phyloP scores from a whole-genome alignment of 1,140 invertebrate genomes.

The Notospermus geniculatus region DNA sequence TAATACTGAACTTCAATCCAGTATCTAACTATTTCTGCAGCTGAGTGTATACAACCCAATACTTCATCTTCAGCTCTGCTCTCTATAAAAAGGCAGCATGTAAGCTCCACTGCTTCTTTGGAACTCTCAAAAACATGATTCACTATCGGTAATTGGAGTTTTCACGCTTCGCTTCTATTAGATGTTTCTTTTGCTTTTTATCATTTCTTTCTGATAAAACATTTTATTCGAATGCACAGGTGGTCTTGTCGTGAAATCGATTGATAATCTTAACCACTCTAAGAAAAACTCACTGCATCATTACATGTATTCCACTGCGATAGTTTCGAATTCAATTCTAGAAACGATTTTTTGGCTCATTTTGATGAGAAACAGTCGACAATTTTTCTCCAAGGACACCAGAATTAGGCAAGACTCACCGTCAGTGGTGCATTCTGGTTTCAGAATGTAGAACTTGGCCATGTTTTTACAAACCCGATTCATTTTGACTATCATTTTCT shows the following conservation, averaged over 20 bases:
- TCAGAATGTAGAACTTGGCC: not conserved
- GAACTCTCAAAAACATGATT: conserved; percentile 1
- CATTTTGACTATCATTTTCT: not conserved
- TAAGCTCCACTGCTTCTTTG: not conserved
- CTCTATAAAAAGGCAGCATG: not conserved
- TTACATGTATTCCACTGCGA: not conserved
- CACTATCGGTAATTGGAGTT: conserved; percentile 3
- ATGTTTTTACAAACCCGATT: not conserved
- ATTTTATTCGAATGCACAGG: too few relatives aligned
- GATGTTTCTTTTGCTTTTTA: too few relatives aligned
- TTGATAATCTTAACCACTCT: too few relatives aligned
- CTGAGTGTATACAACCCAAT: not conserved
- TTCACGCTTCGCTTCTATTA: too few relatives aligned
- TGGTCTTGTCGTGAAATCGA: too few relatives aligned
- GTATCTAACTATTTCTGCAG: not conserved
- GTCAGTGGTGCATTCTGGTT: not conserved
- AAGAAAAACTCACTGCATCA: not conserved
- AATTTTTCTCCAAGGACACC: too few relatives aligned
- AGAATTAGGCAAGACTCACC: not conserved
- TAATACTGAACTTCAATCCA: too few relatives aligned
- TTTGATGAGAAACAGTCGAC: too few relatives aligned
- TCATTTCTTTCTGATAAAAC: too few relatives aligned
- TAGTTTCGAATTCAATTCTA: too few relatives aligned
- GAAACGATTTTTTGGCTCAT: too few relatives aligned
- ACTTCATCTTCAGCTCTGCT: not conserved